phyloP scores from a whole-genome alignment of 2,888 invertebrate species.

The Bimastos eiseni region DNA sequence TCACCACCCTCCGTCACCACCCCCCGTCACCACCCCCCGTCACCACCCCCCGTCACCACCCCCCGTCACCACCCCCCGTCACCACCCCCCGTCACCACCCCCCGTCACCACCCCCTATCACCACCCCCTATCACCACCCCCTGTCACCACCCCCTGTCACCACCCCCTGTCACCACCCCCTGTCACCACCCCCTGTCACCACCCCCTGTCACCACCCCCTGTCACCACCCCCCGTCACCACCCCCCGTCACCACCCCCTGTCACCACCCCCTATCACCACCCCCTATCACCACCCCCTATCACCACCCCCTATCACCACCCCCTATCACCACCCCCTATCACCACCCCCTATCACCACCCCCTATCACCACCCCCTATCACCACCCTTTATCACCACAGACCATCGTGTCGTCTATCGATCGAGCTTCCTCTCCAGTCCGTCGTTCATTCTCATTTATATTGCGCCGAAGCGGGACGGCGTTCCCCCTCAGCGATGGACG shows the following conservation, averaged over 20 bases:
- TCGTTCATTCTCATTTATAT: slow-evolving; percentile 4
- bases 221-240: too few relatives aligned
- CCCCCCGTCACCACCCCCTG: too few relatives aligned
- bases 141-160: not conserved
- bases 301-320: not conserved
- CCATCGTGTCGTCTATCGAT: not conserved
- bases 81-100: slow-evolving; percentile 19
- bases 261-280: too few relatives aligned
- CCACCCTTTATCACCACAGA: too few relatives aligned
- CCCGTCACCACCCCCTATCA: slow-evolving; percentile 3
- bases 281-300: not conserved
- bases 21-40: not conserved
- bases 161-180: not conserved
- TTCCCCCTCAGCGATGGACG: not conserved
- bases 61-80: not conserved
- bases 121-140: slow-evolving; percentile 21
- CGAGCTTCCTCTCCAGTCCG: not conserved
- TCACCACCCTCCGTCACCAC: not conserved
- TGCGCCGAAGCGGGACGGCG: not conserved
- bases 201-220: too few relatives aligned
- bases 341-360: too few relatives aligned
- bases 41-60: not conserved
- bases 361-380: too few relatives aligned
- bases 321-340: too few relatives aligned
- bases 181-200: too few relatives aligned